These are phyloP conservation scores for Epizoanthus rinbou DNA, from an alignment of 92 coral and sea anemone species.

Conservation along the genomic window DNA sequence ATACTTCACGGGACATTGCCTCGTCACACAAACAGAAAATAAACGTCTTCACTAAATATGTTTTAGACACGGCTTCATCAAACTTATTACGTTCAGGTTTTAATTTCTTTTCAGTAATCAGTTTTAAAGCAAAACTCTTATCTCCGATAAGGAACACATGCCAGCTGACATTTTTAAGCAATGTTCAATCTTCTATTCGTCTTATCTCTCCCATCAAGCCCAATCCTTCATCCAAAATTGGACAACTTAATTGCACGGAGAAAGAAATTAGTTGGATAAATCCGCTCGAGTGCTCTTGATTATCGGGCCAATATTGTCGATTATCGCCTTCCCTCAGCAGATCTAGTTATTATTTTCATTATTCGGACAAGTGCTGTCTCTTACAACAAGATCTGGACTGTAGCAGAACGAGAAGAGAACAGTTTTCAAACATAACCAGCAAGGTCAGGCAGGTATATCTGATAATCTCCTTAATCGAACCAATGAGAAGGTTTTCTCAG, in stretches of 20 bases:
- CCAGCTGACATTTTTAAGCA: constrained; percentile 43
- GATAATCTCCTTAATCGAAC: not conserved
- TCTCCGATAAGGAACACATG: constrained; percentile 53
- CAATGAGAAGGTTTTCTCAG: constrained; percentile 5
- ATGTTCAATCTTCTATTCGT: constrained; percentile 46
- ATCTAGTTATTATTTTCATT: constrained; percentile 4
- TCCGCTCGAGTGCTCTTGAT: constrained; percentile 26
- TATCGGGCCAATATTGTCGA: constrained; percentile 45
- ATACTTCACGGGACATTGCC: not conserved
- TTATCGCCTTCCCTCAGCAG: constrained; percentile 29
- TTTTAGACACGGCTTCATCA: constrained; percentile 16
- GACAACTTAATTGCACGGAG: constrained; percentile 76
- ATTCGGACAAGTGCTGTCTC: not conserved
- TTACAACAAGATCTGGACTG: not conserved
- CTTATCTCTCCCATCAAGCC: constrained; percentile 73
- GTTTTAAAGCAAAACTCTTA: constrained; percentile 47
- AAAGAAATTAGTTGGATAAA: constrained; percentile 56
- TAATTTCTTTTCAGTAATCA: constrained; percentile 55
- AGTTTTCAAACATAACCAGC: not conserved
- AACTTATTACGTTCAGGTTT: constrained; percentile 30
- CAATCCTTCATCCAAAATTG: constrained; percentile 69
- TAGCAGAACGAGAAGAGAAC: not conserved
- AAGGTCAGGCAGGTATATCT: not conserved
- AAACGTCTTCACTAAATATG: too few relatives aligned
- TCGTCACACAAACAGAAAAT: constrained; percentile 4